phyloP scores from a whole-genome alignment of 2,113 vertebrate genomes.

The Embiotoca jacksoni region DNA sequence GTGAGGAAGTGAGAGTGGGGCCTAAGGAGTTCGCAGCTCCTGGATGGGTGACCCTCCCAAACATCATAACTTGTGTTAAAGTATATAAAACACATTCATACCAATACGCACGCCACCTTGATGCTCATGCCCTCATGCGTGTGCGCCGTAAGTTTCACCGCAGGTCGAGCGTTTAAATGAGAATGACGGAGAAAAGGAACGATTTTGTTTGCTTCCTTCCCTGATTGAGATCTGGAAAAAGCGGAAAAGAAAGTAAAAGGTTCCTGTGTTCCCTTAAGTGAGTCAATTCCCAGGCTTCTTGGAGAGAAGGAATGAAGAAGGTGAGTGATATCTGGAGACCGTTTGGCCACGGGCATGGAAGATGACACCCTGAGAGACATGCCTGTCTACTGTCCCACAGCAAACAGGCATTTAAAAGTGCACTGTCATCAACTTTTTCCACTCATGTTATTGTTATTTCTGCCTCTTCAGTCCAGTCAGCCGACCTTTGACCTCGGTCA shows the following conservation, averaged over 20 bases:
- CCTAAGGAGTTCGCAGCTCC: slow-evolving; percentile 34
- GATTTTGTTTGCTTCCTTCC: slow-evolving; percentile 18
- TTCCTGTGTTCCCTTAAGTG: slow-evolving; percentile 32
- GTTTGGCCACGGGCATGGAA: slow-evolving; percentile 66
- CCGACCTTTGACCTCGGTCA: slow-evolving; percentile 25
- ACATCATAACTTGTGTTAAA: neutral
- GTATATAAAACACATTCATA: neutral
- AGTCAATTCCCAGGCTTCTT: slow-evolving; percentile 70
- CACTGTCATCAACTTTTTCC: slow-evolving; percentile 2
- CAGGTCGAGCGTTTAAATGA: neutral
- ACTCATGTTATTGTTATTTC: neutral
- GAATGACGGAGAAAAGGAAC: neutral
- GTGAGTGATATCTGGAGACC: slow-evolving; percentile 54
- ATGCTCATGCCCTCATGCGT: too few species aligned
- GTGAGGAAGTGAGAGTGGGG: slow-evolving; percentile 64
- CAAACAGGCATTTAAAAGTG: slow-evolving; percentile 3
- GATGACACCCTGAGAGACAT: slow-evolving; percentile 75
- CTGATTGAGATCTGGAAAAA: slow-evolving; percentile 31
- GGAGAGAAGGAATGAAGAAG: slow-evolving; percentile 31
- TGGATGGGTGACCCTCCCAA: slow-evolving; percentile 36
- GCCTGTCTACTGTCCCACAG: slow-evolving; percentile 33
- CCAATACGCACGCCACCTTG: too few species aligned
- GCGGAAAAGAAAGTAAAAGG: slow-evolving; percentile 20
- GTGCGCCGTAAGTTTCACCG: too few species aligned
- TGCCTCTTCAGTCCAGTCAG: slow-evolving; percentile 1